phyloP scores from a whole-genome alignment of 2,888 invertebrate genomes.

The Drosophila paranaensis region DNA sequence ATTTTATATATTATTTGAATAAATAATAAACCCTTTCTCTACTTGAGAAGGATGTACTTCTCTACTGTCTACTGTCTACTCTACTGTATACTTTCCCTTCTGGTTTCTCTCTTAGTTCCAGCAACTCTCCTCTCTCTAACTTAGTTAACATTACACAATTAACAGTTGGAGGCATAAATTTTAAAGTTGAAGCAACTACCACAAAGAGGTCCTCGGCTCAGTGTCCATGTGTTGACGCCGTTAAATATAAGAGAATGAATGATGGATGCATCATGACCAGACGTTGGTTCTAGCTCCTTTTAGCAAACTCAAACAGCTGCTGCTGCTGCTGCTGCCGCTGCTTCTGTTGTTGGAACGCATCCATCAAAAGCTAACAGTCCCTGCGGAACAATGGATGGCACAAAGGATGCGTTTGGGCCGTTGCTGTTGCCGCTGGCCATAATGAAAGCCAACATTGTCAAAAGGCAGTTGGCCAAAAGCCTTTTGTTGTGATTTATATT shows the following conservation, averaged over 20 bases:
- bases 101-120: too few relatives aligned
- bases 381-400: slow-evolving; percentile 49
- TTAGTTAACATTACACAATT: slow-evolving; percentile 19
- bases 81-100: too few relatives aligned
- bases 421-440: slow-evolving; percentile 22
- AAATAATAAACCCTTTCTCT: too few relatives aligned
- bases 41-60: too few relatives aligned
- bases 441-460: slow-evolving; percentile 57
- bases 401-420: slow-evolving; percentile 52
- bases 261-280: slow-evolving; percentile 54
- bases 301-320: slow-evolving; percentile 44
- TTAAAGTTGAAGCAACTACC: slow-evolving; percentile 15
- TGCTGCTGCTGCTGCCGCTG: slow-evolving; percentile 37
- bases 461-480: slow-evolving; percentile 61
- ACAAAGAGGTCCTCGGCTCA: slow-evolving; percentile 10
- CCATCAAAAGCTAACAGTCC: slow-evolving; percentile 65
- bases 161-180: slow-evolving; percentile 16
- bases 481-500: slow-evolving; percentile 79
- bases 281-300: slow-evolving; percentile 38
- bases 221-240: slow-evolving; percentile 19
- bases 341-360: slow-evolving; percentile 47
- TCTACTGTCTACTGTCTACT: too few relatives aligned
- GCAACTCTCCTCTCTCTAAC: neutral
- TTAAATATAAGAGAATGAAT: slow-evolving; percentile 23
- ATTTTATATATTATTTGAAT: too few relatives aligned